Evolutionary conservation across 2,888 invertebrate species (phyloP).

Genomic region (Nomada hirtipes): DNA sequence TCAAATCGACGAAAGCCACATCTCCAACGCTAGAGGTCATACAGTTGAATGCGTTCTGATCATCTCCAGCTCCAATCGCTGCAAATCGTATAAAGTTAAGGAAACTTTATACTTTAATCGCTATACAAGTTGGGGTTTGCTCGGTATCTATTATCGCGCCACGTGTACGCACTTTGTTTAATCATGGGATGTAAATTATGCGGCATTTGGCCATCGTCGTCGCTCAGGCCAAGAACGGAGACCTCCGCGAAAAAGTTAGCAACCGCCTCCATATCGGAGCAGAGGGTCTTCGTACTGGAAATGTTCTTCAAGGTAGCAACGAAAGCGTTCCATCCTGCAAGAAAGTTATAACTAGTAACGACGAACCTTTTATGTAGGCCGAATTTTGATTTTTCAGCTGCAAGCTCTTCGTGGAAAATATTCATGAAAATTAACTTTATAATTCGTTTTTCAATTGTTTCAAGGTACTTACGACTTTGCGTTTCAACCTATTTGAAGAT

Average conservation of each 20-base stretch:
- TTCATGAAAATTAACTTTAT: no score
- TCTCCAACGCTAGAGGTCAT: conserved; percentile 89
- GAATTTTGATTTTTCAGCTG: no score
- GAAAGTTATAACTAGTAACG: not conserved
- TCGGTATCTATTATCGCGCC: not conserved
- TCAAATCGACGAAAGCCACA: conserved; percentile 91
- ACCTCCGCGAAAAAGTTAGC: conserved; percentile 89
- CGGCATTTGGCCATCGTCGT: conserved; percentile 56
- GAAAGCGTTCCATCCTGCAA: conserved; percentile 80
- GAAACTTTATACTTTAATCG: conserved; percentile 1
- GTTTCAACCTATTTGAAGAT: no score
- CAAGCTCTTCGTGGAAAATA: no score
- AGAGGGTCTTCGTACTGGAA: conserved; percentile 65
- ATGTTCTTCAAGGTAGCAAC: conserved; percentile 73
- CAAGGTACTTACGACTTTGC: no score
- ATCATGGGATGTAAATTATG: conserved; percentile 72
- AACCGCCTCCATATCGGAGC: conserved; percentile 81
- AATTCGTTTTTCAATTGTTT: no score
- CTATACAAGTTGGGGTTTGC: not conserved
- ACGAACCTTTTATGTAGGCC: no score
- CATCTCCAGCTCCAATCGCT: conserved; percentile 45
- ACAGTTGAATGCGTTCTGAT: conserved; percentile 83
- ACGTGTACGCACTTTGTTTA: conserved; percentile 56
- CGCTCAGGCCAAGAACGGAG: conserved; percentile 85
- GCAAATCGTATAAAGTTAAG: conserved; percentile 18